Base-by-base conservation (phyloP, 2,888 invertebrate genomes). In the Phaonia tiefii region DNA sequence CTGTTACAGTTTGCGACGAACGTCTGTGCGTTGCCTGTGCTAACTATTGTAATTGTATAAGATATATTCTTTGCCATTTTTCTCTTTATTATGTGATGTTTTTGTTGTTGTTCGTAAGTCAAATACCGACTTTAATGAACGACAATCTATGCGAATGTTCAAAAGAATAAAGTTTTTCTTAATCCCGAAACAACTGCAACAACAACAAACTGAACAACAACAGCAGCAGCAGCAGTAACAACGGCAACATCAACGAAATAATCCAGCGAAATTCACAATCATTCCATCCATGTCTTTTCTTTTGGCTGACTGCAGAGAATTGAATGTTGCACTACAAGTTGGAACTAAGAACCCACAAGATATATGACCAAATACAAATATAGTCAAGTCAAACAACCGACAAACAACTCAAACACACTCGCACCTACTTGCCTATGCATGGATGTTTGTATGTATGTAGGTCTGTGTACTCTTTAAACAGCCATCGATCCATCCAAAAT, bases 81-180 rank as follows among this genome's bases (percentile, higher is more conserved):
- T 42, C 37, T 46, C 58, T 67, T 75, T 56, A 80, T 71, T 72
- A 66, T 75, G 44, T 72, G 66, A 1, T 60, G 31, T 74, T 66
- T 10, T 60, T 73, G 67, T 67, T 71, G 17, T 70, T 63, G 51
- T 66, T 39, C 51, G 20, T 46, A 31, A 49, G 67, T 67, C 60
- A 54, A 63, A 70, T 31, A 58, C 39, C 25, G 63, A 63, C 54
- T 56, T 37, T 71, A 80, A 71, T 58, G 66, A 77, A 80, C 70
- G 51, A 77, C 66, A 80, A 75, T 60, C 73, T 73, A 63, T 63
- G 70, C 58, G 56, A 77, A 60, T 73, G 49, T 56, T 69, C 69
- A 75, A 75, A 75, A 60, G 74, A 70, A 69, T 65, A 73, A 73
- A 51, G 58, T 66, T 80, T 71, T 73, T 44, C 22, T 65, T 66